A percentile compares a stretch with the other conserved stretches of the same genome.
Conservation (phyloP, 2,113 vertebrate species). For the Pseudorhombus dupliciocellatus region DNA sequence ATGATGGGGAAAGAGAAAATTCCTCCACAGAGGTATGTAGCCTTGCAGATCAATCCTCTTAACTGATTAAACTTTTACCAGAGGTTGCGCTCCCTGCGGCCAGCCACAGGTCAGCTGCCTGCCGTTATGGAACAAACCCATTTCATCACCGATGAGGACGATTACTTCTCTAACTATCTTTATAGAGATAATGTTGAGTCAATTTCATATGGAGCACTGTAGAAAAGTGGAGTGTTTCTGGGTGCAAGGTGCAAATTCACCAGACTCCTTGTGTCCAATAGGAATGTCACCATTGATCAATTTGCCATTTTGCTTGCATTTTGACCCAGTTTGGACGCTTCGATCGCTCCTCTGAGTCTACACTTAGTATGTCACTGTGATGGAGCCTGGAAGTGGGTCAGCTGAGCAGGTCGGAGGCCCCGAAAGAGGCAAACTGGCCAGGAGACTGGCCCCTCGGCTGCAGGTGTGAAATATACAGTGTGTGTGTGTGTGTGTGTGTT, state of each 20-base stretch:
- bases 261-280: neutral
- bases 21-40: slow-evolving; percentile 57
- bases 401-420: slow-evolving; percentile 29
- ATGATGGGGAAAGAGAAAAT: slow-evolving; percentile 69
- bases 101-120: slow-evolving; percentile 55
- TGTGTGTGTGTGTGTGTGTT: slow-evolving; percentile 11
- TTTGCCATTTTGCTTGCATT: neutral
- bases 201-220: neutral
- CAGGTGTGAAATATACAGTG: slow-evolving; percentile 28
- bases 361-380: slow-evolving; percentile 32
- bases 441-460: slow-evolving; percentile 22
- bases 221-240: neutral
- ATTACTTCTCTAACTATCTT: slow-evolving; percentile 11
- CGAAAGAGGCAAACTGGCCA: slow-evolving; percentile 31
- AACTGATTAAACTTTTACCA: slow-evolving; percentile 67
- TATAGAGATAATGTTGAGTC: neutral
- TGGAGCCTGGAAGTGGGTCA: slow-evolving; percentile 56
- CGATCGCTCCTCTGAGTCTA: slow-evolving; percentile 15
- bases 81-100: slow-evolving; percentile 38
- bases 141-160: slow-evolving; percentile 21
- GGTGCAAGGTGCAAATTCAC: neutral
- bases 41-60: slow-evolving; percentile 71
- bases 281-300: slow-evolving; percentile 3
- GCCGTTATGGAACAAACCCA: slow-evolving; percentile 44
- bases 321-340: slow-evolving; percentile 40